Percentiles rank a stretch among this genome's conserved stretches.
phyloP scores from a whole-genome alignment of 2,113 vertebrate genomes.

The Syngnathus scovelli region DNA sequence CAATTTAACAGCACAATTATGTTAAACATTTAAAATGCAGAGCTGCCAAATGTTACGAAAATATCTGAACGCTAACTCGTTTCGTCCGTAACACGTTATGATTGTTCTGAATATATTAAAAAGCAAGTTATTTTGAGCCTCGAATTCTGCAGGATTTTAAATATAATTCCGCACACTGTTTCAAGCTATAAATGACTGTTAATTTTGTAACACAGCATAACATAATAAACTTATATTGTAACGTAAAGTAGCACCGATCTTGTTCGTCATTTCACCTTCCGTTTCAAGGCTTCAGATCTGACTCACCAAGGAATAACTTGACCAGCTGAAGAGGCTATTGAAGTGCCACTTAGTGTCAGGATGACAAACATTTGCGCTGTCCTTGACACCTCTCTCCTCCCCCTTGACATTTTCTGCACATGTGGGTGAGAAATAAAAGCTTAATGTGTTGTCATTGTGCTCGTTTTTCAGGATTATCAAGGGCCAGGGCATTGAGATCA shows the following conservation, averaged over 20 bases:
- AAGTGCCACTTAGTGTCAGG: conserved; percentile 29
- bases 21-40: too few species aligned
- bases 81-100: too few species aligned
- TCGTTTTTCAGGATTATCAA: conserved; percentile 83
- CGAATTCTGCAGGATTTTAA: conserved; percentile 28
- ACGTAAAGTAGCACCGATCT: conserved; percentile 40
- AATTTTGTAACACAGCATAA: conserved; percentile 33
- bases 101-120: too few species aligned
- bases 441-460: conserved; percentile 26
- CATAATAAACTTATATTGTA: conserved; percentile 36
- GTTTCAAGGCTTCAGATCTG: conserved; percentile 23
- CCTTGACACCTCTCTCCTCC: conserved; percentile 14
- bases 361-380: conserved; percentile 39
- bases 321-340: conserved; percentile 46
- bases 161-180: conserved; percentile 31
- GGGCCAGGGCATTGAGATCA: conserved; percentile 92
- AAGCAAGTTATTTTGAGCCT: too few species aligned
- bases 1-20: too few species aligned
- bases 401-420: background rate
- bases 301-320: conserved; percentile 30
- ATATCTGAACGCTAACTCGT: too few species aligned
- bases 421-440: conserved; percentile 15
- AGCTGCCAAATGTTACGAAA: too few species aligned
- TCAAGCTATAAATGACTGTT: conserved; percentile 37
- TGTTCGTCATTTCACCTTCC: conserved; percentile 38